These are phyloP conservation scores for Epicauta chinensis DNA, from an alignment of 1,140 invertebrate genomes.

Conservation along the genomic window DNA sequence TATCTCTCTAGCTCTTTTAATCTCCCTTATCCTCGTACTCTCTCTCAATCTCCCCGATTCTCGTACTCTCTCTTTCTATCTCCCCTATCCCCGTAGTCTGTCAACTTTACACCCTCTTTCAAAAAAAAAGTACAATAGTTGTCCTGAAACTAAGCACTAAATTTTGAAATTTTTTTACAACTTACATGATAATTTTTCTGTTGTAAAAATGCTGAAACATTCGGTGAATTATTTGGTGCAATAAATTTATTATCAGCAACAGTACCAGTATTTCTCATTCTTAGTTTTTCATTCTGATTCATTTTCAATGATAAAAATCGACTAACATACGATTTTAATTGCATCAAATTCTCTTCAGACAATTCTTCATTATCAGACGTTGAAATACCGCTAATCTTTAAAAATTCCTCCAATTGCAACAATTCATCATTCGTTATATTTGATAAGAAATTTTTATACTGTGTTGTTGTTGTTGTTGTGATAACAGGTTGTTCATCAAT, in stretches of 20 bases:
- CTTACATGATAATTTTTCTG: slow-evolving; percentile 42
- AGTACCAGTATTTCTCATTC: slow-evolving; percentile 61
- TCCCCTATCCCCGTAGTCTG: too few species aligned
- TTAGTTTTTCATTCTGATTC: slow-evolving; percentile 54
- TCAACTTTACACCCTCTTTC: too few species aligned
- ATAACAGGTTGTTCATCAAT: slow-evolving; percentile 31
- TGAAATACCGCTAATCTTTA: slow-evolving; percentile 64
- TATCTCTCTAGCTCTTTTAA: too few species aligned
- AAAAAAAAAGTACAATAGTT: too few species aligned
- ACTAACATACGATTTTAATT: slow-evolving; percentile 62
- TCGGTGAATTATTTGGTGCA: slow-evolving; percentile 66
- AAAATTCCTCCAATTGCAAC: slow-evolving; percentile 63
- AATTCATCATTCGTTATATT: slow-evolving; percentile 57
- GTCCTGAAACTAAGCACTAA: too few species aligned
- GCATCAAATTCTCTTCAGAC: slow-evolving; percentile 57
- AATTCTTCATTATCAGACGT: slow-evolving; percentile 59
- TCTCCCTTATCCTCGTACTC: too few species aligned
- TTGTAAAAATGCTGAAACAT: slow-evolving; percentile 53
- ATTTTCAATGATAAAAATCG: slow-evolving; percentile 54
- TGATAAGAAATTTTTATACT: slow-evolving; percentile 32
- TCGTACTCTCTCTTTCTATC: too few species aligned
- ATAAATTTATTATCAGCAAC: slow-evolving; percentile 53
- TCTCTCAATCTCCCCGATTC: too few species aligned
- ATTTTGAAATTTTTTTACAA: slow-evolving; percentile 2
- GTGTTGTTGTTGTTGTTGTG: slow-evolving; percentile 38